Percentiles rank a stretch among this genome's conserved stretches.
Evolutionary conservation across 30 jellyfish, hydroid and myxozoan genomes (phyloP).

Genomic region (Nemopilema nomurai): DNA sequence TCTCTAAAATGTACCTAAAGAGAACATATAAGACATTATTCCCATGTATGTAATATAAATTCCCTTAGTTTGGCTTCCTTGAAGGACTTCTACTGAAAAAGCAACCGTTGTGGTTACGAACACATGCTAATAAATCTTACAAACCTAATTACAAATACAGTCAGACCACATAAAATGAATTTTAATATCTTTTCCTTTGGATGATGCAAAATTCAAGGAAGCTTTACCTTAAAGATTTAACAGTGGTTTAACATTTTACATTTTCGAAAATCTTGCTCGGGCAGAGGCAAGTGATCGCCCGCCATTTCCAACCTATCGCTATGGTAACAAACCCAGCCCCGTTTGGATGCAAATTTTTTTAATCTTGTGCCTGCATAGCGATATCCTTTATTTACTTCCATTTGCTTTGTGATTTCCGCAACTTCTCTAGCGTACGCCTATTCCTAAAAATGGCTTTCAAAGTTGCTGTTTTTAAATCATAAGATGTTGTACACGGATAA

Average conservation of each 20-base stretch:
- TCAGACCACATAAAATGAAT: not conserved
- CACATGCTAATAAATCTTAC: not conserved
- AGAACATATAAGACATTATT: not conserved
- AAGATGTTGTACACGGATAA: not conserved
- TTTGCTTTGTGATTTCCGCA: too few relatives aligned
- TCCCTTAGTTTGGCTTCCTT: too few relatives aligned
- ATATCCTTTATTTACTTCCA: too few relatives aligned
- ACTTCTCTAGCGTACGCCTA: not conserved
- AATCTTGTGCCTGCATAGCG: too few relatives aligned
- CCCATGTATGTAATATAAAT: too few relatives aligned
- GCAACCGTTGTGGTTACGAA: not conserved
- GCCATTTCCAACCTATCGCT: conserved; percentile 12
- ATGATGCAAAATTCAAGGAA: not conserved
- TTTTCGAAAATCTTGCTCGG: not conserved
- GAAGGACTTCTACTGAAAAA: not conserved
- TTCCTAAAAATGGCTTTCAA: not conserved
- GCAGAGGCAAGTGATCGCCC: not conserved
- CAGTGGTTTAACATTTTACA: not conserved
- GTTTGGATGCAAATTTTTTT: not conserved
- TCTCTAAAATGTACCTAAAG: not conserved
- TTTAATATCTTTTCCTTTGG: not conserved
- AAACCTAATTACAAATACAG: not conserved
- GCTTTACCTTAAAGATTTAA: not conserved
- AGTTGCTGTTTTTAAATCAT: not conserved
- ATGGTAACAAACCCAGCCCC: conserved; percentile 12